Percentiles rank a stretch among this genome's conserved stretches.
Conservation (phyloP, 2,113 vertebrate genomes). For the Procavia capensis region DNA sequence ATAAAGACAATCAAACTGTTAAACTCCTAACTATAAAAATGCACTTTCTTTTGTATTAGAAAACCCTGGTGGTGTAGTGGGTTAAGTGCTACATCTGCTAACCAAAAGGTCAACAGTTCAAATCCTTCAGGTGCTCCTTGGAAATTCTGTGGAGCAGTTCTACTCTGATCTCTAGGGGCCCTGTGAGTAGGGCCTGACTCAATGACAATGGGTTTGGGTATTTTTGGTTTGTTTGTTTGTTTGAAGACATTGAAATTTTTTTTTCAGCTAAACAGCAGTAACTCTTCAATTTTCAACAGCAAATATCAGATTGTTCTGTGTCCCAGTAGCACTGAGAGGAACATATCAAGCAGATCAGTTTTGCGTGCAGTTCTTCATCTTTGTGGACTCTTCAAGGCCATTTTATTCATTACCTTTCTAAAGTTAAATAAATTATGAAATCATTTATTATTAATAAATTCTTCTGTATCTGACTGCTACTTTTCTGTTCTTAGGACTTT, state of each 20-base stretch:
- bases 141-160: too few relatives aligned
- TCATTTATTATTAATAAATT: slow-evolving; percentile 44
- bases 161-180: too few relatives aligned
- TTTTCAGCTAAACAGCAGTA: neutral
- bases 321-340: neutral
- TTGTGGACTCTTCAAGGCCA: neutral
- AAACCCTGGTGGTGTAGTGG: too few relatives aligned
- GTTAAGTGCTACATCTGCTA: too few relatives aligned
- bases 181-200: too few relatives aligned
- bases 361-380: neutral
- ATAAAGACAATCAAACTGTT: neutral
- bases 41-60: neutral
- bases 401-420: slow-evolving; percentile 35
- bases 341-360: neutral
- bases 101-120: too few relatives aligned
- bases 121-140: too few relatives aligned
- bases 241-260: neutral
- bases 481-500: slow-evolving; percentile 41
- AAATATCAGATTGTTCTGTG: neutral
- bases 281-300: neutral
- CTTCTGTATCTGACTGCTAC: neutral
- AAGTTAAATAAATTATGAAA: slow-evolving; percentile 57
- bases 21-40: neutral
- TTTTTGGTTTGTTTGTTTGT: too few relatives aligned
- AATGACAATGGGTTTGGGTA: too few relatives aligned